phyloP scores from a whole-genome alignment of 2,797 vertebrate genomes.

The Spea hammondii region DNA sequence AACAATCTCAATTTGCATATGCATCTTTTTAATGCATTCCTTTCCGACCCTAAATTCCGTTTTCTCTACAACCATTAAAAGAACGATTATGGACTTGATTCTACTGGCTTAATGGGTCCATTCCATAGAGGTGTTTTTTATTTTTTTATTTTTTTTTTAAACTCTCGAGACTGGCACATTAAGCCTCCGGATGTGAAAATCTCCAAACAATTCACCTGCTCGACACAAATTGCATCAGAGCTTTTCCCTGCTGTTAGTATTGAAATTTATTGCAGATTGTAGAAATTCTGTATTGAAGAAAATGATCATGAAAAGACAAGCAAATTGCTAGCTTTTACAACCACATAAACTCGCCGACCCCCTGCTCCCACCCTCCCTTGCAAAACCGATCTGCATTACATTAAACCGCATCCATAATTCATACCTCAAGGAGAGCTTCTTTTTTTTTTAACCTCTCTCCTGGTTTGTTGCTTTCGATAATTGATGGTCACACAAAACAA shows the following conservation, averaged over 20 bases:
- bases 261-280: constrained; percentile 59
- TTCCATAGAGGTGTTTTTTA: neutral
- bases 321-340: constrained; percentile 72
- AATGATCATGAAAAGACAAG: constrained; percentile 66
- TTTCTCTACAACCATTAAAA: constrained; percentile 37
- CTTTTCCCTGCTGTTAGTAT: constrained; percentile 58
- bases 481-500: constrained; percentile 82
- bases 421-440: constrained; percentile 79
- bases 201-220: constrained; percentile 9
- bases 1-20: constrained; percentile 30
- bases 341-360: constrained; percentile 71
- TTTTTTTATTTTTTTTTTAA: neutral
- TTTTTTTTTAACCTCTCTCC: constrained; percentile 70
- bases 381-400: constrained; percentile 74
- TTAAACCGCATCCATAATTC: constrained; percentile 90
- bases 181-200: constrained; percentile 42
- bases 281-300: constrained; percentile 63
- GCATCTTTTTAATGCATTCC: constrained; percentile 28
- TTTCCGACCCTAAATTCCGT: constrained; percentile 5
- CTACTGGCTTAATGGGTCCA: constrained; percentile 1
- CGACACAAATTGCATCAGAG: constrained; percentile 22
- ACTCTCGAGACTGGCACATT: constrained; percentile 26
- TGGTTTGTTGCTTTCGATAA: constrained; percentile 81
- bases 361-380: constrained; percentile 47
- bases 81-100: constrained; percentile 25